Base-by-base conservation (phyloP, 2,113 vertebrate genomes). In the Oxygymnocypris stewartii region DNA sequence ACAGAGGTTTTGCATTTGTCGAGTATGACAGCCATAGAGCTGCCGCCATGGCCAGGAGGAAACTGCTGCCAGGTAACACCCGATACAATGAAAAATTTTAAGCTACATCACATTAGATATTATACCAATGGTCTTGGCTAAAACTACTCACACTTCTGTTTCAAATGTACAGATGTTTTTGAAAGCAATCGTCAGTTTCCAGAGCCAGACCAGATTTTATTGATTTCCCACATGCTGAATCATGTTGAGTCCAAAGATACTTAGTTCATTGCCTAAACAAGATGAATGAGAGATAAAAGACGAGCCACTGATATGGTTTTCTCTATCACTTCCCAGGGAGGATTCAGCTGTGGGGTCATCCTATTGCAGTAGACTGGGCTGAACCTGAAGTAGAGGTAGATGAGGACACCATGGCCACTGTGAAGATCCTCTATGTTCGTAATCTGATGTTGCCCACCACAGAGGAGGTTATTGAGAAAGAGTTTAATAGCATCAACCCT, bases 381-480 rank as follows among this genome's bases (percentile, higher is more conserved):
- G 98, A 99, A 86, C 98, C 98, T 6, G 98, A 99, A 92, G 97
- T 99, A 83, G 98, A 99, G 91, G 98, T 99, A 84, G 98, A 99
- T 1, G 98, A 99, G 90, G 98, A 99, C 63, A 99, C 97, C 25
- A 99, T 99, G 98, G 96, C 97, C 2, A 96, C 96, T 0, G 98
- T 99, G 85, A 99, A 98, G 93, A 99, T 99, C 54, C 94, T 99
- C 1, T 99, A 99, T 0, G 96, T 99, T 78, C 95, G 98, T 91
- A 99, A 99, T 89, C 95, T 99, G 85, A 99, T 99, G 98, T 94
- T 99, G 61, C 96, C 97, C 0, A 99, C 98, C 61, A 95, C 97
- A 0, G 98, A 99, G 90, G 98, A 99, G 85, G 95, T 94, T 79
- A 97, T 99, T 42, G 97, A 98, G 91, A 98, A 96, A 88, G 97